Percentiles rank a stretch among this genome's conserved stretches.
These are phyloP conservation scores for Mastigias papua DNA, from an alignment of 30 jellyfish, hydroid and myxozoan genomes.

Conservation along the genomic window DNA sequence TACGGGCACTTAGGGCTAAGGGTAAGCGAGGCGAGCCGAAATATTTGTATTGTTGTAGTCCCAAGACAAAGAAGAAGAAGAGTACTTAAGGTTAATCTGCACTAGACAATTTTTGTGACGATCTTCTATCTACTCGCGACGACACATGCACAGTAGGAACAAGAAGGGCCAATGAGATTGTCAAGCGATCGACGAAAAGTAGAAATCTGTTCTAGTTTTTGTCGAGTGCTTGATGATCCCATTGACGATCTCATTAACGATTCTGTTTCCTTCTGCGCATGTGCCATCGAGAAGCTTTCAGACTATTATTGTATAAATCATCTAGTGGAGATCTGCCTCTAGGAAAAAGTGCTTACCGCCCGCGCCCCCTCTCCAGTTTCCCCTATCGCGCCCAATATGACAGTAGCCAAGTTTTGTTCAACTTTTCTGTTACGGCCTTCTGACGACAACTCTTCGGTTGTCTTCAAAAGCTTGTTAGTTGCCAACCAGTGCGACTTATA, in stretches of 20 bases:
- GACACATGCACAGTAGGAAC: background rate
- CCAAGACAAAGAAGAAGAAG: too few species aligned
- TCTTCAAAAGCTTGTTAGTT: too few species aligned
- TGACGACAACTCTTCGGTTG: too few species aligned
- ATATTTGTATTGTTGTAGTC: too few species aligned
- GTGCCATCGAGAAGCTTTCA: background rate
- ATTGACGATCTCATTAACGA: background rate
- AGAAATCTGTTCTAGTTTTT: background rate
- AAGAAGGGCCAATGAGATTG: background rate
- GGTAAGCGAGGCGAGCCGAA: too few species aligned
- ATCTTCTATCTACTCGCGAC: background rate
- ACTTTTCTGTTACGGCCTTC: too few species aligned
- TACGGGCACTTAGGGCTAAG: too few species aligned
- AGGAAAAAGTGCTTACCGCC: too few species aligned
- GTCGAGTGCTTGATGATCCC: background rate
- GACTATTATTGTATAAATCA: background rate
- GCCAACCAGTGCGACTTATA: too few species aligned
- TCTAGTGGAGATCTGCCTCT: background rate
- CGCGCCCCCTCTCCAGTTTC: too few species aligned
- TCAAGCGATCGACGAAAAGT: background rate
- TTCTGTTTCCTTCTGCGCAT: background rate
- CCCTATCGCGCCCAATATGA: too few species aligned
- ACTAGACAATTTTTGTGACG: background rate
- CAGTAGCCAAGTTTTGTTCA: too few species aligned
- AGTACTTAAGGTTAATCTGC: background rate